These are phyloP conservation scores for Watsonalla binaria DNA, from an alignment of 2,888 invertebrate genomes.

Conservation along the genomic window DNA sequence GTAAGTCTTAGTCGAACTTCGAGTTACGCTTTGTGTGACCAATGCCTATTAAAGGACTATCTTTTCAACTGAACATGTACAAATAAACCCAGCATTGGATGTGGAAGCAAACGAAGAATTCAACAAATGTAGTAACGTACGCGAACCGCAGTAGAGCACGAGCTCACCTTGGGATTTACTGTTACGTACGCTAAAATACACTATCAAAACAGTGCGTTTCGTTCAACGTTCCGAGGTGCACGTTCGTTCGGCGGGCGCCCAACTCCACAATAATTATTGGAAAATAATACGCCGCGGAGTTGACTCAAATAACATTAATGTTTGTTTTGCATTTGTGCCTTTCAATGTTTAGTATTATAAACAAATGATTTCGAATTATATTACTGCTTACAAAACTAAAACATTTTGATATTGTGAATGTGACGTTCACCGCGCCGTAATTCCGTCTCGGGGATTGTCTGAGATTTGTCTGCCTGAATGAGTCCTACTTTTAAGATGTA, in stretches of 20 bases:
- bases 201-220: constrained; percentile 73
- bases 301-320: constrained; percentile 11
- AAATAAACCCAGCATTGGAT: constrained; percentile 36
- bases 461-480: constrained; percentile 41
- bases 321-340: constrained; percentile 32
- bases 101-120: constrained; percentile 24
- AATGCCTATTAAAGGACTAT: no score
- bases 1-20: no score
- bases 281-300: constrained; percentile 26
- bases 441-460: constrained; percentile 44
- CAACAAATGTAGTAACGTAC: constrained; percentile 40
- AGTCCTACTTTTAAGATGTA: constrained; percentile 42
- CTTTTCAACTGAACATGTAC: not conserved
- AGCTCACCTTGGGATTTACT: constrained; percentile 67
- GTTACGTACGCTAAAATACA: constrained; percentile 70
- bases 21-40: no score
- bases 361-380: constrained; percentile 1
- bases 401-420: constrained; percentile 38
- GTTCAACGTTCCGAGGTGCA: constrained; percentile 44
- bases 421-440: constrained; percentile 36
- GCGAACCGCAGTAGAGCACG: constrained; percentile 43
- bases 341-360: constrained; percentile 18
- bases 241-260: constrained; percentile 33
- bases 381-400: constrained; percentile 8
- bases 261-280: constrained; percentile 17